phyloP scores from a whole-genome alignment of 1,140 invertebrate genomes.

The Cydia splendana region DNA sequence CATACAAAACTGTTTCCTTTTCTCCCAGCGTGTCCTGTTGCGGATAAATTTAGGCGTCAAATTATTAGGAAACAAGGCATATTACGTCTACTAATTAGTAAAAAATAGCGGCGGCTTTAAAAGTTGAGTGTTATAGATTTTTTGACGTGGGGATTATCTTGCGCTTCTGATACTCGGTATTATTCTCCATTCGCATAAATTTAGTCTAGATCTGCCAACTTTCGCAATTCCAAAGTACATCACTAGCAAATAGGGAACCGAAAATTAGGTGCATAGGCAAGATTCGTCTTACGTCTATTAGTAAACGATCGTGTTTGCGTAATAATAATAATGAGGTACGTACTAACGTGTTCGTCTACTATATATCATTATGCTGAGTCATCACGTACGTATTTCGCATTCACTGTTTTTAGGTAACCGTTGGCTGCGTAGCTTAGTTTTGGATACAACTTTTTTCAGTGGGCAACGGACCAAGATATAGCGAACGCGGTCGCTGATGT shows the following conservation, averaged over 20 bases:
- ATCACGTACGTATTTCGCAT: slow-evolving; percentile 56
- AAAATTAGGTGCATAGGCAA: not conserved
- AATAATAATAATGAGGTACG: slow-evolving; percentile 40
- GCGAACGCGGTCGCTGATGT: slow-evolving; percentile 91
- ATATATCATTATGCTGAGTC: slow-evolving; percentile 17
- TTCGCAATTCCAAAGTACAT: not conserved
- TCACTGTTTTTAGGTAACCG: slow-evolving; percentile 38
- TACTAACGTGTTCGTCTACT: slow-evolving; percentile 35
- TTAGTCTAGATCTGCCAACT: not conserved
- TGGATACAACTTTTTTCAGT: slow-evolving; percentile 83
- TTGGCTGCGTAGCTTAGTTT: slow-evolving; percentile 60
- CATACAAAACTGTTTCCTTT: slow-evolving; percentile 74
- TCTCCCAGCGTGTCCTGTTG: slow-evolving; percentile 61
- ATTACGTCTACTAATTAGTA: not conserved
- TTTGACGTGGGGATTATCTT: not conserved
- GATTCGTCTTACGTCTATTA: not conserved
- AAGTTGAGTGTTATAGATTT: not conserved
- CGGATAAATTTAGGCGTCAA: slow-evolving; percentile 9
- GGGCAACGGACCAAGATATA: slow-evolving; percentile 98
- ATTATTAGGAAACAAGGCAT: not conserved
- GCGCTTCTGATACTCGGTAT: not conserved
- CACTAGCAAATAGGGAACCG: not conserved
- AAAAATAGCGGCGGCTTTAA: not conserved
- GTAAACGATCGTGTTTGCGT: slow-evolving; percentile 21
- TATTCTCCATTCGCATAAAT: not conserved